Conservation (phyloP, 92 coral and sea anemone genomes). For the Zoanthus gigantus region DNA sequence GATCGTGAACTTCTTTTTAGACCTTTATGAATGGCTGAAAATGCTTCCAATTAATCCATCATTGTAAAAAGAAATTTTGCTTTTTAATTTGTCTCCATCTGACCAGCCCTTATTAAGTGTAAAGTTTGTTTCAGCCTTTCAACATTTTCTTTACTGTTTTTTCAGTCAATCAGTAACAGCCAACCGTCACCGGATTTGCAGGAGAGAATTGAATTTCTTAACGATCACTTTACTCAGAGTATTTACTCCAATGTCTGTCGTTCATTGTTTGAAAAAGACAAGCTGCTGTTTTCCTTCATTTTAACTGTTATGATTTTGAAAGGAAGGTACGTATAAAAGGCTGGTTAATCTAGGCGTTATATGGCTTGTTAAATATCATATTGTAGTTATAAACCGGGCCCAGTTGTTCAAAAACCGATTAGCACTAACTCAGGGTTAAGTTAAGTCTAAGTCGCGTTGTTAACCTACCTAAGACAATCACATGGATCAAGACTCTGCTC, state of each 20-base stretch:
- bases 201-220: slow-evolving; percentile 90
- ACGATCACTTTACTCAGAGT: slow-evolving; percentile 97
- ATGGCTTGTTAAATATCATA: too few species aligned
- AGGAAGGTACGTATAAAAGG: slow-evolving; percentile 74
- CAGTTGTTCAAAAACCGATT: too few species aligned
- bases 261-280: slow-evolving; percentile 97
- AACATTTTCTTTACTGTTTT: not conserved
- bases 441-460: too few species aligned
- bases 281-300: slow-evolving; percentile 90
- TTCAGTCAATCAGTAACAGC: slow-evolving; percentile 96
- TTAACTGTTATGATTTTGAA: slow-evolving; percentile 91
- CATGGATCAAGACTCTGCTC: too few species aligned
- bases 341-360: not conserved
- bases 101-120: not conserved
- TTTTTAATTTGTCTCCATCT: not conserved
- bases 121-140: not conserved
- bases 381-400: too few species aligned
- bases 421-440: too few species aligned
- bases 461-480: too few species aligned
- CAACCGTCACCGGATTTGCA: slow-evolving; percentile 85
- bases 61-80: too few species aligned
- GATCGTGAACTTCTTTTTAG: too few species aligned
- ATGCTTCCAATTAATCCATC: too few species aligned
- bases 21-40: too few species aligned
- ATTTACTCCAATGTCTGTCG: slow-evolving; percentile 98